Evolutionary conservation across 2,888 invertebrate species (phyloP).

Genomic region (Cantharis lateralis): DNA sequence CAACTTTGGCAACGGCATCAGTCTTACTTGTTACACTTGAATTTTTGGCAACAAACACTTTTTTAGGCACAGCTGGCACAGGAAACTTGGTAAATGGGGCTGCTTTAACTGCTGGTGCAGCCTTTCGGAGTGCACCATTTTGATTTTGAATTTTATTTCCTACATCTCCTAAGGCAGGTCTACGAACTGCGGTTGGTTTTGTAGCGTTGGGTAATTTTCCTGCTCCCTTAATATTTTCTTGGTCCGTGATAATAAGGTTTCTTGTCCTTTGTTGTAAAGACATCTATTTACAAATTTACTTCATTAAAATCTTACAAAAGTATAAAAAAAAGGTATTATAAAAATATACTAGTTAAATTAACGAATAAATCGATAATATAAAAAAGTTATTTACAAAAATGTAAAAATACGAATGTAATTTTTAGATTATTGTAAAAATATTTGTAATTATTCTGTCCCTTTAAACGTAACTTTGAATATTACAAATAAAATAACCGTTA

Average conservation of each 20-base stretch:
- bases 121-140: not conserved
- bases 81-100: not conserved
- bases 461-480: not conserved
- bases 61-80: not conserved
- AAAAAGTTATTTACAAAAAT: not conserved
- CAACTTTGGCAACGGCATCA: conserved; percentile 28
- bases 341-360: too few relatives aligned
- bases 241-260: conserved; percentile 16
- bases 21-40: conserved; percentile 4
- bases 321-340: too few relatives aligned
- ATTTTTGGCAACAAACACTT: not conserved
- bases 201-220: conserved; percentile 27
- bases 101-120: not conserved
- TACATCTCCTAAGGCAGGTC: conserved; percentile 44
- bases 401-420: not conserved
- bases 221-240: conserved; percentile 36
- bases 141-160: conserved; percentile 36
- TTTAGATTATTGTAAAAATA: not conserved
- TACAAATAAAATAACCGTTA: not conserved
- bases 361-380: too few relatives aligned
- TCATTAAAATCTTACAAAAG: not conserved
- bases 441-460: not conserved
- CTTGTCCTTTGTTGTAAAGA: conserved; percentile 30
- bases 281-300: conserved; percentile 34
- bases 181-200: conserved; percentile 23